Base-by-base conservation (phyloP, 2,888 invertebrate species). In the Cephus nigrinus region DNA sequence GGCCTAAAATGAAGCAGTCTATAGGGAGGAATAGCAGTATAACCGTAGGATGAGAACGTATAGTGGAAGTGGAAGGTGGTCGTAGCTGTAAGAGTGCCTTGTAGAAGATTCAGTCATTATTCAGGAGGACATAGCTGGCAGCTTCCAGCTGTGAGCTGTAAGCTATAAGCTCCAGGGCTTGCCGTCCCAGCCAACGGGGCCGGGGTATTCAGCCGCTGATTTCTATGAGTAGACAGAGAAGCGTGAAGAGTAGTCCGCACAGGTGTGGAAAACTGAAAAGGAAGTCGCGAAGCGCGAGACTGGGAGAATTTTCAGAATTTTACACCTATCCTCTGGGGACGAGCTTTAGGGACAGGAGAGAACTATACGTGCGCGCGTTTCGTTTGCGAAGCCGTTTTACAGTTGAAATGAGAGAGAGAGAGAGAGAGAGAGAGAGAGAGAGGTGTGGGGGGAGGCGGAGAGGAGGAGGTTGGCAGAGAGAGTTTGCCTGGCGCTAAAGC, bases 401-500 rank as follows among this genome's bases (percentile, higher is more conserved):
- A 55, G 55, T 9, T 23, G 15, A 15, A 40, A 15, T 5, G 23
- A 23, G 55, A 71, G 33, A 31, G 71, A 71, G 4, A 9, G 12
- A 23, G 71, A 12, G n/a, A 32, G 3, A 31, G 32, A 1, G 69
- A 15, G 32, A 15, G 12, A 30, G 69, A 11, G 11, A n/a, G 69
- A n/a, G 15, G 9, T 30, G 5, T 15, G 2, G 31, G 31, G 31
- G 31, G 32, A 4, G 69, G 12, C 1, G 12, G 3, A 12, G 4
- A 12, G 1, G 69, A 12, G 71, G 31, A 31, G 1, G 35, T 3
- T 35, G 11, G 31, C 77, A 74, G 35, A 77, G 35, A 77, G 77
- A 77, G 75, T 68, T 40, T 34, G 23, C 73, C 36, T 75, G 35
- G 75, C 75, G 74, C 75, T 55, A 31, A 77, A 74, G 77, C 75